A percentile compares a stretch with the other conserved stretches of the same genome.
Evolutionary conservation across 2,113 vertebrate species (phyloP).

Genomic region (Chloropsis cyanopogon): DNA sequence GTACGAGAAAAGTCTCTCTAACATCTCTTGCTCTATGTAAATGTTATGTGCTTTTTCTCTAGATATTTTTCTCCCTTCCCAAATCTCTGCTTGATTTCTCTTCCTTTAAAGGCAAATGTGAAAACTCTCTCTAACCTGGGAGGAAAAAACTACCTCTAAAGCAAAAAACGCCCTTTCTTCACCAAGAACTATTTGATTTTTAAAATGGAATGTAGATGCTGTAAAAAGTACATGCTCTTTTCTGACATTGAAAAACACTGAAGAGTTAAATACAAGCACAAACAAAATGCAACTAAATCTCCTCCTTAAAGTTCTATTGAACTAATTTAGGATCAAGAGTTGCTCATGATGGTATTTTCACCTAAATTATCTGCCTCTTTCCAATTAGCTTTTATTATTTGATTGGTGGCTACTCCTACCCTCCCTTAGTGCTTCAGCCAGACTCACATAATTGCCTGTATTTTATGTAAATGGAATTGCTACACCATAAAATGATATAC

Average conservation of each 20-base stretch:
- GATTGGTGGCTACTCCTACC: background rate
- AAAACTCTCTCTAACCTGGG: background rate
- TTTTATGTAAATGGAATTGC: slow-evolving; percentile 67
- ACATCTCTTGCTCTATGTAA: background rate
- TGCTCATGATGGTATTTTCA: background rate
- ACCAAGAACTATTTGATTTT: background rate
- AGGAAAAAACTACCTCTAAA: background rate
- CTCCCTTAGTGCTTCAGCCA: background rate
- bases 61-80: background rate
- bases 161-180: background rate
- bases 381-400: slow-evolving; percentile 10
- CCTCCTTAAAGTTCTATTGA: background rate
- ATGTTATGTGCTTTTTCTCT: background rate
- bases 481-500: slow-evolving; percentile 66
- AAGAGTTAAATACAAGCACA: background rate
- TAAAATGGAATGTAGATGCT: background rate
- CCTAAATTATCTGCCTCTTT: slow-evolving; percentile 18
- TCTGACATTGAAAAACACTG: background rate
- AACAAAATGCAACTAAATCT: background rate
- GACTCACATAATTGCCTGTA: slow-evolving; percentile 35
- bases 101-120: background rate
- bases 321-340: background rate
- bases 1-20: background rate
- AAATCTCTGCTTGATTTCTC: background rate
- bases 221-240: background rate